Conservation (phyloP, 2,797 vertebrate genomes). For the Bovichtus diacanthus region DNA sequence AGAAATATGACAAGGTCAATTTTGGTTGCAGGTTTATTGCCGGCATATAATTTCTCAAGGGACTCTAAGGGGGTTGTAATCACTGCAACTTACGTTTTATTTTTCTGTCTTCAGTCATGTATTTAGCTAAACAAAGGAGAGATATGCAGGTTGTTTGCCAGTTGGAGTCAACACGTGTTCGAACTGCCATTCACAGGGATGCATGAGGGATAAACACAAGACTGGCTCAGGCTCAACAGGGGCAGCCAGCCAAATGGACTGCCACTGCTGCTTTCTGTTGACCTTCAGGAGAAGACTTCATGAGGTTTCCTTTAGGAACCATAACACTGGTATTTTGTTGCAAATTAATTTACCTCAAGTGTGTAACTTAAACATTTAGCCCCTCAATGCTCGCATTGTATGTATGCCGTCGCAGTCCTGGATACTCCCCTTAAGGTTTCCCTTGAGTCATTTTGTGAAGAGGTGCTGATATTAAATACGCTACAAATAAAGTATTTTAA, state of each 20-base stretch:
- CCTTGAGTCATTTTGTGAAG: conserved; percentile 14
- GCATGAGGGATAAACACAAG: conserved; percentile 56
- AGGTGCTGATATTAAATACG: conserved; percentile 16
- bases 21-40: conserved; percentile 60
- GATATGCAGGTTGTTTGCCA: conserved; percentile 64
- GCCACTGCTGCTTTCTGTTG: conserved; percentile 50
- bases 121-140: conserved; percentile 70
- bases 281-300: conserved; percentile 32
- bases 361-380: conserved; percentile 16
- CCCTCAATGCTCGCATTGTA: neutral
- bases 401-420: neutral
- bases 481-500: neutral
- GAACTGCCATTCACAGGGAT: conserved; percentile 49
- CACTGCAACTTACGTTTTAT: conserved; percentile 60
- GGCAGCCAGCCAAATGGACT: conserved; percentile 43
- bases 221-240: conserved; percentile 20
- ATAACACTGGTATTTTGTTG: conserved; percentile 6
- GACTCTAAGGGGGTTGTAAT: conserved; percentile 60
- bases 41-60: conserved; percentile 52
- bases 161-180: conserved; percentile 61
- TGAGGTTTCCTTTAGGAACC: conserved; percentile 21
- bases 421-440: conserved; percentile 2
- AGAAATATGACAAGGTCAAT: conserved; percentile 64
- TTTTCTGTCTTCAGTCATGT: conserved; percentile 70
- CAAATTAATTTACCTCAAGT: conserved; percentile 15